Conservation (phyloP, 2,113 vertebrate genomes). For the Saimiri boliviensis region DNA sequence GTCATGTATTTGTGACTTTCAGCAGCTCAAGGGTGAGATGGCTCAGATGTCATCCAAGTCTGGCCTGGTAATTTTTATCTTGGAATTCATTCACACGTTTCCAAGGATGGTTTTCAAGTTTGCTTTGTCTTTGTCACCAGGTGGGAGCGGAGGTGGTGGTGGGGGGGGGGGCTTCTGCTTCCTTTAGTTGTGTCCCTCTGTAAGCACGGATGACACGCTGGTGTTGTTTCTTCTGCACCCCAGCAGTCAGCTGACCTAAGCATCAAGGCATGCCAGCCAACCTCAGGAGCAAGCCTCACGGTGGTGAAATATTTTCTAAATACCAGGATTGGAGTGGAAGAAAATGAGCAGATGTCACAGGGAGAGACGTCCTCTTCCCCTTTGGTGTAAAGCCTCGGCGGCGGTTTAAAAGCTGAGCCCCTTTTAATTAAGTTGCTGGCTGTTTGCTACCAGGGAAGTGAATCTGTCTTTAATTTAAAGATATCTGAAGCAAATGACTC, state of each 20-base stretch:
- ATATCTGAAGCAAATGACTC: constrained; percentile 55
- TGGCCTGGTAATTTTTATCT: not conserved
- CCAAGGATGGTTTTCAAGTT: not conserved
- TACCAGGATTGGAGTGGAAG: not conserved
- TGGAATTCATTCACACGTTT: not conserved
- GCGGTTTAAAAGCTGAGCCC: not conserved
- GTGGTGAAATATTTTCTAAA: not conserved
- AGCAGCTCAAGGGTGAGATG: not conserved
- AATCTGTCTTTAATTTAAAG: constrained; percentile 47
- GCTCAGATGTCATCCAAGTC: not conserved
- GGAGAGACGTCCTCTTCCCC: not conserved
- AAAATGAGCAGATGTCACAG: not conserved
- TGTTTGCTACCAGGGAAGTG: constrained; percentile 35
- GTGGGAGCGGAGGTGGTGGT: not conserved
- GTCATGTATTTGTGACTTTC: accelerated
- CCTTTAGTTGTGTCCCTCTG: not conserved
- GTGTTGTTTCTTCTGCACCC: not conserved
- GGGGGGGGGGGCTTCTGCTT: not conserved
- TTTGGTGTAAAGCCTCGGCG: accelerated
- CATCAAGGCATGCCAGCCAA: accelerated
- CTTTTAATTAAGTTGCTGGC: constrained; percentile 42
- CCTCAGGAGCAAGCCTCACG: not conserved
- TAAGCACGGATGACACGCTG: not conserved
- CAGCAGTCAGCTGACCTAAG: not conserved
- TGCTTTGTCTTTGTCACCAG: constrained; percentile 31